Conservation (phyloP, 2,113 vertebrate species). For the Plecotus auritus region DNA sequence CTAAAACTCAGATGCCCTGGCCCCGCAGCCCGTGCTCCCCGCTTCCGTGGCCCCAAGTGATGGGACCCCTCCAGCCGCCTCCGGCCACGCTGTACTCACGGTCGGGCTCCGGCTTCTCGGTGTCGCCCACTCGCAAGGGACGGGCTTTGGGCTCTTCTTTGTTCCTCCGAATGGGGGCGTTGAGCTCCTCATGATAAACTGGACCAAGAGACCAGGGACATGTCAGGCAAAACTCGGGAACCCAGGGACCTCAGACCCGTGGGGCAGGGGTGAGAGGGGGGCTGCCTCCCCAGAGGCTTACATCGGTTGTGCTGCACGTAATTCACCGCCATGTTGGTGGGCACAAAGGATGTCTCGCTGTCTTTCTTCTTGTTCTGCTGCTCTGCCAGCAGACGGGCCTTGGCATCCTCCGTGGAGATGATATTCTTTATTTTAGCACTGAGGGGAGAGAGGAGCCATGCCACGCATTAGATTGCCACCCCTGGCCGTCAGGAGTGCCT, state of each 20-base stretch:
- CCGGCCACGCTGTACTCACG: conserved; percentile 78
- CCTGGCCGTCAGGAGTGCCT: not conserved
- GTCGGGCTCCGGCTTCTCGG: conserved; percentile 94
- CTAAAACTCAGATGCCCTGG: too few relatives aligned
- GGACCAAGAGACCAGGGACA: not conserved
- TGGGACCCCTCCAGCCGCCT: fast-evolving
- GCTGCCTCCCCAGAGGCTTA: conserved; percentile 75
- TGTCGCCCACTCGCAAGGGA: conserved; percentile 94
- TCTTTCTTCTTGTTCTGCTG: conserved; percentile 99
- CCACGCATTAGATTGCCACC: fast-evolving
- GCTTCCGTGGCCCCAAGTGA: fast-evolving
- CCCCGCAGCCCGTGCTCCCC: fast-evolving
- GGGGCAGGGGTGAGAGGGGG: not conserved
- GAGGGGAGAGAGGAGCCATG: not conserved
- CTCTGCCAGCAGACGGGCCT: conserved; percentile 94
- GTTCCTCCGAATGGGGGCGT: conserved; percentile 92
- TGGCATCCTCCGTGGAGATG: conserved; percentile 95
- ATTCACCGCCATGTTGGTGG: conserved; percentile 98
- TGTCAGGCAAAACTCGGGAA: not conserved
- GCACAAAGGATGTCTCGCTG: conserved; percentile 95
- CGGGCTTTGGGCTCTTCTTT: conserved; percentile 96
- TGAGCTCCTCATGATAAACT: conserved; percentile 97
- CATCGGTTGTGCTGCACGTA: conserved; percentile 99
- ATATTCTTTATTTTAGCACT: conserved; percentile 99
- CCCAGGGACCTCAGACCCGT: fast-evolving